phyloP scores from a whole-genome alignment of 2,797 vertebrate species.

The Sorex maritimensis region DNA sequence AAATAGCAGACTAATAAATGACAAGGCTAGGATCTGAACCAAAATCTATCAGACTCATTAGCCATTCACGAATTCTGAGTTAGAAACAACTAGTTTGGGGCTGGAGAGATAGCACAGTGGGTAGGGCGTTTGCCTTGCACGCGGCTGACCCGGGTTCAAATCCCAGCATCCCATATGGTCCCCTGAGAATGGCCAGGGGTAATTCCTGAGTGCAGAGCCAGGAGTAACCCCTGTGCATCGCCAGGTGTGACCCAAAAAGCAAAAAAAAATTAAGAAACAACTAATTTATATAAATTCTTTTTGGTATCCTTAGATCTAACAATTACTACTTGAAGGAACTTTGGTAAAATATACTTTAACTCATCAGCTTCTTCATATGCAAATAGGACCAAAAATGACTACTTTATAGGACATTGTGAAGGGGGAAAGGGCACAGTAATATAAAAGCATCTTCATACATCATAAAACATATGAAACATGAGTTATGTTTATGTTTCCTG shows the following conservation, averaged over 20 bases:
- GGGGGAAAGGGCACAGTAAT: not conserved
- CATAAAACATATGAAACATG: conserved; percentile 4
- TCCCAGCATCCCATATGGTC: too few relatives aligned
- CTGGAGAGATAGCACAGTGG: too few relatives aligned
- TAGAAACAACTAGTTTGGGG: conserved; percentile 53
- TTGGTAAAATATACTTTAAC: conserved; percentile 51
- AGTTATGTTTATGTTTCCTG: conserved; percentile 54
- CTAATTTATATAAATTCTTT: conserved; percentile 43
- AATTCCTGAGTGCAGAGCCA: too few relatives aligned
- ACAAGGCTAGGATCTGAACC: not conserved
- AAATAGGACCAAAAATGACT: conserved; percentile 49
- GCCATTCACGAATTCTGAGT: conserved; percentile 29
- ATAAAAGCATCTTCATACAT: conserved; percentile 10
- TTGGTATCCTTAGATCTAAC: not conserved
- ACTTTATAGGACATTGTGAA: not conserved
- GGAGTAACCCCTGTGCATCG: too few relatives aligned
- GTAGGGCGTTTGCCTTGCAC: too few relatives aligned
- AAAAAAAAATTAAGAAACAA: conserved; percentile 8
- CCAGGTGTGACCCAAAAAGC: too few relatives aligned
- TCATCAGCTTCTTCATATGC: conserved; percentile 33
- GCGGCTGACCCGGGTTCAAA: too few relatives aligned
- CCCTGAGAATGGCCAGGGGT: too few relatives aligned
- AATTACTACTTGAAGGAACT: conserved; percentile 1
- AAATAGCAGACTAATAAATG: conserved; percentile 55
- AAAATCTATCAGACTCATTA: not conserved